Evolutionary conservation across 2,797 vertebrate species (phyloP), one percentile per base, ranked within the genome.

Genomic region (Coregonus sp.): DNA sequence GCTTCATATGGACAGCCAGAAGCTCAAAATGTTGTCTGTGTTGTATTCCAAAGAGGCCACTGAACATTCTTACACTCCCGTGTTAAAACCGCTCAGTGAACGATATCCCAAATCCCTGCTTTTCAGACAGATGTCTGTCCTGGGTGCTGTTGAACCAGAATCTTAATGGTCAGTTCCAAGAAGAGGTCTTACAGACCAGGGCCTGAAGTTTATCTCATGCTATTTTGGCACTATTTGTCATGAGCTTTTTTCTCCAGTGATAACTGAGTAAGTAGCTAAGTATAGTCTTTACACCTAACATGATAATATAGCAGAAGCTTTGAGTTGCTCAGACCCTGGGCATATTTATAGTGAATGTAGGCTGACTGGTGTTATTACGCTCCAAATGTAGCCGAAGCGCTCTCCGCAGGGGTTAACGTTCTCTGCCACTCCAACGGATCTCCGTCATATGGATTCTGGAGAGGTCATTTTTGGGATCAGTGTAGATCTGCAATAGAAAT

Each of bases 141-240:
- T 20, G 15, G 37, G 25, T 20, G 16, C 33, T 47, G 72, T 54
- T 76, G 18, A 31, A 37, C 67, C 33, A 56, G n/a, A 20, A 65
- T 56, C 75, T 40, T 78, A 59, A 4, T 59, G 15, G n/a, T 12
- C 75, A 74, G 69, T 79, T 82, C 78, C 9, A 70, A 56, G 25
- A n/a, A 35, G 69, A 75, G 14, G 35, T 40, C 18, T 72, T 72
- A 54, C n/a, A 82, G 74, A 73, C 78, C 59, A 20, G 7, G 59
- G 59, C 59, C 59, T 61, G 59, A 3, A 25, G 1, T 14, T 63
- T 0, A 67, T 63, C 31, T 25, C 5, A 31, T 66, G 40, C 40
- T 51, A 12, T 59, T 61, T 31, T 73, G 72, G 72, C 54, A 20
- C 52, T 5, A 59, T 72, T 33, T 37, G 5, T 0, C 11, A 2